These are phyloP conservation scores for Solea senegalensis DNA, from an alignment of 2,113 vertebrate genomes.

Conservation along the genomic window DNA sequence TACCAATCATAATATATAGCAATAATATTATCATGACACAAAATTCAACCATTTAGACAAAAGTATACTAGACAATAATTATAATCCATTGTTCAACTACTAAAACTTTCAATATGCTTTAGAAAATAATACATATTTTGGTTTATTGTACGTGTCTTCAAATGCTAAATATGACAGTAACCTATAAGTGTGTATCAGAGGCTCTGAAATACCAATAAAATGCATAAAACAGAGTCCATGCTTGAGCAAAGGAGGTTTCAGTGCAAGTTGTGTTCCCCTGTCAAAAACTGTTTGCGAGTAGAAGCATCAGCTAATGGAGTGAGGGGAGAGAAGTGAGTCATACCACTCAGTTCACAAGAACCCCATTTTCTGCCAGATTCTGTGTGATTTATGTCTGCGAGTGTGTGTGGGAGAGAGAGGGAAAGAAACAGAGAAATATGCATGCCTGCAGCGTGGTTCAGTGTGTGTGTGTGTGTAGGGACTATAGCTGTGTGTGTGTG, in stretches of 20 bases:
- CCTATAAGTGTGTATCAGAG: not conserved
- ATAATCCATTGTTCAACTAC: not conserved
- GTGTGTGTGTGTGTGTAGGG: not conserved
- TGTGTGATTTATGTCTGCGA: slow-evolving; percentile 42
- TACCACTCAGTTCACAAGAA: slow-evolving; percentile 42
- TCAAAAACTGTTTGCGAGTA: slow-evolving; percentile 28
- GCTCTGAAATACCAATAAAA: not conserved
- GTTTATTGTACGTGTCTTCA: no score
- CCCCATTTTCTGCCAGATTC: slow-evolving; percentile 36
- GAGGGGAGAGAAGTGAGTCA: slow-evolving; percentile 61
- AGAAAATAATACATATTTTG: no score
- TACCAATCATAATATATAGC: not conserved
- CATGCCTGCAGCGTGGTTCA: slow-evolving; percentile 19
- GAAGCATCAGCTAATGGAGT: slow-evolving; percentile 40
- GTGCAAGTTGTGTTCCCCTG: slow-evolving; percentile 31
- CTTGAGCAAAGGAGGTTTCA: slow-evolving; percentile 16
- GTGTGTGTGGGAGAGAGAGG: not conserved
- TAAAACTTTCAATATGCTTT: not conserved
- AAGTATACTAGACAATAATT: no score
- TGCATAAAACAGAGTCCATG: slow-evolving; percentile 16
- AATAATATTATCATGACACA: no score
- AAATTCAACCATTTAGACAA: no score
- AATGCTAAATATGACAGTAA: not conserved
- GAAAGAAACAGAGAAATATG: slow-evolving; percentile 14
- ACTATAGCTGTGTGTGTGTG: slow-evolving; percentile 16